Base-by-base conservation (phyloP, 2,113 vertebrate species). In the Tupaia tana region DNA sequence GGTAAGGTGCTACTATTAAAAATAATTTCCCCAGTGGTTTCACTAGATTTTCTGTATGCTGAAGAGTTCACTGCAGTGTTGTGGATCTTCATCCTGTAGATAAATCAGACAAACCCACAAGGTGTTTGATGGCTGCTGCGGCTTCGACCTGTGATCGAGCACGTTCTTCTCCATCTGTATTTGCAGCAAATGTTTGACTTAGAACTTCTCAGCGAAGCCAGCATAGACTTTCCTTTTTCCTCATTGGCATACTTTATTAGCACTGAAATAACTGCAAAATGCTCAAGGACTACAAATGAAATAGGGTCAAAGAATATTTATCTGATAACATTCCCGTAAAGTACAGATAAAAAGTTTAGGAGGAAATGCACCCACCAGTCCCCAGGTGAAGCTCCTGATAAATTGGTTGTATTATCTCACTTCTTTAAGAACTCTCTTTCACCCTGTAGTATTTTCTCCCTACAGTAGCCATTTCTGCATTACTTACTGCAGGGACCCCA, bases 11-110 rank as follows among this genome's bases (percentile, higher is more conserved):
- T 67, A 25, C 63, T 71, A 64, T 86, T 86, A 89, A 96, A 85
- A 95, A 25, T 63, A 64, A 88, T 95, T 95, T 94, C 84, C 79
- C 79, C 29, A 56, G 75, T 25, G 73, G 54, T 61, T 92, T 85
- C 67, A n/a, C 52, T 85, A 31, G 83, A 11, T n/a, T 73, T 85
- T 91, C 69, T 79, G 29, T 78, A 61, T 29, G 31, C 34, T 25
- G 34, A 86, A 90, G 56, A 83, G 31, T 70, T 74, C 25, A 16
- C 54, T 61, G 74, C 29, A 63, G 58, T 13, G 1, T 73, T 54
- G 69, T 10, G 16, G 61, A 31, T 67, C 86, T 92, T 89, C 80
- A 34, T 91, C 71, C 59, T 97, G 19, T 64, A 79, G 77, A 29
- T 61, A 70, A 91, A 71, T 64, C 0, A 16, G 31, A 69, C 1